Conservation (phyloP, 1,140 invertebrate genomes). For the Wasmannia auropunctata region DNA sequence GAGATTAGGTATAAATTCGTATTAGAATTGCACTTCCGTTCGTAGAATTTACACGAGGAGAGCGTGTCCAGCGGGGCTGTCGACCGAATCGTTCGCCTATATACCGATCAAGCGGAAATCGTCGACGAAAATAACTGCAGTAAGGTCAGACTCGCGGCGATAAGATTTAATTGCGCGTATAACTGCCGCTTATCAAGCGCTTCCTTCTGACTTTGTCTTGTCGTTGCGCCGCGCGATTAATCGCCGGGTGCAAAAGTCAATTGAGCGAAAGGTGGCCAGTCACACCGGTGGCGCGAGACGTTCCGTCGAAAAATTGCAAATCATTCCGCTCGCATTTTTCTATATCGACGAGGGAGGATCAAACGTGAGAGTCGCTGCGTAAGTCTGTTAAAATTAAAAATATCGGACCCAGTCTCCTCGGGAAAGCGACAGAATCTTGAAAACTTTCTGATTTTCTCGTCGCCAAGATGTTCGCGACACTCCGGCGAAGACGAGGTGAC, state of each 20-base stretch:
- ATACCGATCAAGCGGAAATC: not conserved
- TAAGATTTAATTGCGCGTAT: conserved; percentile 44
- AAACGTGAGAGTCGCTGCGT: too few relatives aligned
- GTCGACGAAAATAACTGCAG: conserved; percentile 41
- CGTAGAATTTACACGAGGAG: too few relatives aligned
- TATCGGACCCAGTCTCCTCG: not conserved
- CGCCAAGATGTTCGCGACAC: not conserved
- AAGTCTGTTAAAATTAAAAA: too few relatives aligned
- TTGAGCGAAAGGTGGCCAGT: not conserved
- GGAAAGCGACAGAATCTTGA: not conserved
- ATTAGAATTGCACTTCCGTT: not conserved
- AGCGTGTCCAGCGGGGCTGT: not conserved
- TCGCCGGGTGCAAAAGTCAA: conserved; percentile 57
- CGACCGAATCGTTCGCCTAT: not conserved
- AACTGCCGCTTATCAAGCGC: conserved; percentile 16
- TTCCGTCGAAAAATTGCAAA: not conserved
- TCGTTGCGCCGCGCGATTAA: not conserved
- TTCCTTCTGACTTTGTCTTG: not conserved
- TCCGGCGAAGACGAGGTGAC: not conserved
- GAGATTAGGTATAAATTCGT: too few relatives aligned
- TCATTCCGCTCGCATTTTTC: not conserved
- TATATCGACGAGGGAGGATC: not conserved
- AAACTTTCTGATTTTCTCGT: not conserved
- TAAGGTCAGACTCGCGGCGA: conserved; percentile 6
- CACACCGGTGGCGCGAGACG: not conserved